Conservation (phyloP, 2,113 vertebrate species). For the Puntigrus tetrazona region DNA sequence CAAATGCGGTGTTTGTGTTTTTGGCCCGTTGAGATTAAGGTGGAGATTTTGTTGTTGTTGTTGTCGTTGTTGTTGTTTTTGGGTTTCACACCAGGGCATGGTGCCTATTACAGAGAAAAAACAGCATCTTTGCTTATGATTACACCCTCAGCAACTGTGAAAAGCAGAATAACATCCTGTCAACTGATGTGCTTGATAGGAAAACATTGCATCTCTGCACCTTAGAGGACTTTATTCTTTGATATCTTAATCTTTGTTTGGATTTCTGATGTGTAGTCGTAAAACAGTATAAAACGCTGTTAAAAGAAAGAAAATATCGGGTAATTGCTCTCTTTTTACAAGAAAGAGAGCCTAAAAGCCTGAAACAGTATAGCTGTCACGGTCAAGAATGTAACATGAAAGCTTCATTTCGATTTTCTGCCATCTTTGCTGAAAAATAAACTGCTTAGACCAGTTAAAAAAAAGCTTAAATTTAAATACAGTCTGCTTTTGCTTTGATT, state of each 20-base stretch:
- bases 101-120: conserved; percentile 32
- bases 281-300: conserved; percentile 22
- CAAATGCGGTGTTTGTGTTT: conserved; percentile 47
- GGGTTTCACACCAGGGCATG: conserved; percentile 26
- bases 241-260: conserved; percentile 11
- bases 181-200: conserved; percentile 27
- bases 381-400: background rate
- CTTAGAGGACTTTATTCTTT: conserved; percentile 3
- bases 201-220: conserved; percentile 6
- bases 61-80: no score
- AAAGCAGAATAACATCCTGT: conserved; percentile 27
- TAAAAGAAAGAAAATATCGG: background rate
- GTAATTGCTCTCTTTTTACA: background rate
- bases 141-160: conserved; percentile 40
- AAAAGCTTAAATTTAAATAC: background rate
- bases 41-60: conserved; percentile 20
- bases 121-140: conserved; percentile 30
- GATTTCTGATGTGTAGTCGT: conserved; percentile 8
- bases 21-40: conserved; percentile 39
- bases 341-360: background rate
- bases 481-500: background rate
- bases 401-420: background rate
- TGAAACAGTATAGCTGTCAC: background rate
- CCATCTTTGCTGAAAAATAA: background rate
- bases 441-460: background rate